These are phyloP conservation scores for Plagodis dolabraria DNA, from an alignment of 2,888 invertebrate genomes.

Conservation along the genomic window DNA sequence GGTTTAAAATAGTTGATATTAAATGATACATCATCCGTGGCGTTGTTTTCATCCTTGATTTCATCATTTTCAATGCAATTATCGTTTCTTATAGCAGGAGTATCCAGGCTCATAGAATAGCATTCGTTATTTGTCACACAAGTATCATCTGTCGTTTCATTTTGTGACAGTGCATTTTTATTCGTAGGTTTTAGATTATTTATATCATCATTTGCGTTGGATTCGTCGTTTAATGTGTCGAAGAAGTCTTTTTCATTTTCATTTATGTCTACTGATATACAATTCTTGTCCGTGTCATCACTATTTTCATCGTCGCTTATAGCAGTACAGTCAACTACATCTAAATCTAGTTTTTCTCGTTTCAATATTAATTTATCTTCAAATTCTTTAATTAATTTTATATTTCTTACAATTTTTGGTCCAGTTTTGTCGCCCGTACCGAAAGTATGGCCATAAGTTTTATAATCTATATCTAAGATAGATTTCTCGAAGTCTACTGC, in stretches of 20 bases:
- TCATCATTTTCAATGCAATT: conserved; percentile 1
- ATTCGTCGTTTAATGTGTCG: neutral
- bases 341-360: conserved; percentile 1
- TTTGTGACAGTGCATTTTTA: neutral
- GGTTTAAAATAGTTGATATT: conserved; percentile 6
- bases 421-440: conserved; percentile 18
- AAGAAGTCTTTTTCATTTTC: neutral
- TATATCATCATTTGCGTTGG: neutral
- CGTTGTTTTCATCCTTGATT: neutral
- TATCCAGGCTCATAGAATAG: conserved; percentile 1
- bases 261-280: conserved; percentile 3
- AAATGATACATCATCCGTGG: neutral
- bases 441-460: conserved; percentile 14
- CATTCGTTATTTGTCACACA: neutral
- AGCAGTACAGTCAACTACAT: conserved; percentile 9
- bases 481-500: conserved; percentile 13
- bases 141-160: neutral
- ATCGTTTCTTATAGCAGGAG: neutral
- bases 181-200: conserved; percentile 5
- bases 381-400: conserved; percentile 36
- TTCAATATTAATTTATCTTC: conserved; percentile 34
- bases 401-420: conserved; percentile 42
- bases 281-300: conserved; percentile 1
- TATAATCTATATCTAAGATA: conserved; percentile 2
- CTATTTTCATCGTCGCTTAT: conserved; percentile 1